Base-by-base conservation (phyloP, 2,888 invertebrate genomes). In the Sepiola atlantica region DNA sequence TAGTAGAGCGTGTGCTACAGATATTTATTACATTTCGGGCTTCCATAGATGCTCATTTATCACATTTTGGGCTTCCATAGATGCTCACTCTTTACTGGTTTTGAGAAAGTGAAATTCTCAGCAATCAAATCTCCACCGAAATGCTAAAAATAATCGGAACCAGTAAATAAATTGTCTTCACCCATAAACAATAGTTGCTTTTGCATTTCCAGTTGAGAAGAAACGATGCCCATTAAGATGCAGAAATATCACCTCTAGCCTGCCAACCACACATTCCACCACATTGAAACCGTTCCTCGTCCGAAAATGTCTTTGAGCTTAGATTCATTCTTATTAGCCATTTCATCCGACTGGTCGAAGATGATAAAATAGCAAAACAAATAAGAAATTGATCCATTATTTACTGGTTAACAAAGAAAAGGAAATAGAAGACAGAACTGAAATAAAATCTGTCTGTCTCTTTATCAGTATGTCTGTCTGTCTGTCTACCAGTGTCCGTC, bases 301-400 rank as follows among this genome's bases (percentile, higher is more conserved):
- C 77, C 77, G 77, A 77, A 77, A 77, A 77, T 77, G 77, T 77
- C 77, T 77, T 77, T 77, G 77, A 77, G 77, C 77, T 21, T 45
- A 16, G 77, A 77, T 77, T 77, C 16, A n/a, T 77, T 32, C 77
- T 77, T 77, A 77, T 77, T 77, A 77, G n/a, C n/a, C 77, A 77
- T 77, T 32, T 77, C 28, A 77, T 77, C 77, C n/a, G 77, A 32
- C 77, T 77, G 77, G n/a, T 77, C 77, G n/a, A 77, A 77, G 77
- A 77, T 77, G 77, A n/a, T 45, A 45, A 77, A 77, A 77, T n/a
- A 32, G 77, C 77, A 77, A 77, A 77, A 77, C 77, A 77, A 77
- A 77, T 77, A 77, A 77, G 77, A 77, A 77, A 77, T 77, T n/a
- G 77, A 77, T 77, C 77, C 77, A 77, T 77, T 77, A 77, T 77